Percentiles rank a stretch among this genome's conserved stretches.
Conservation (phyloP, 2,113 vertebrate genomes). For the Ammodytes marinus region DNA sequence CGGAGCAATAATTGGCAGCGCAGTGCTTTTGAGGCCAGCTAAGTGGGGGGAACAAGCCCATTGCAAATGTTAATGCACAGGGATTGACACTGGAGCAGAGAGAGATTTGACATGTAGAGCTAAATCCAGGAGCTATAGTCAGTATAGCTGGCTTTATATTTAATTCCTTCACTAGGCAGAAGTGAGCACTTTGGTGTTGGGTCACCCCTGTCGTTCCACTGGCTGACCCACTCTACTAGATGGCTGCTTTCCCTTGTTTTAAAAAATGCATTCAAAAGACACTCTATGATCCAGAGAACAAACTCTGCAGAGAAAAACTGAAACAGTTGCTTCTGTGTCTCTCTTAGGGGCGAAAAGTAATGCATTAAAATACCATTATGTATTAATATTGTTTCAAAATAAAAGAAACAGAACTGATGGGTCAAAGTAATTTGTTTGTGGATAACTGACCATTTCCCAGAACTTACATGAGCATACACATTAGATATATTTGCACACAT, state of each 20-base stretch:
- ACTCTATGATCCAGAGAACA: conserved; percentile 18
- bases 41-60: conserved; percentile 45
- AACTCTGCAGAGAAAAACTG: conserved; percentile 1
- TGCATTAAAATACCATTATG: neutral
- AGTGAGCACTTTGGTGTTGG: conserved; percentile 66
- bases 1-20: conserved; percentile 56
- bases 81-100: conserved; percentile 49
- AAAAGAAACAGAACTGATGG: too few relatives aligned
- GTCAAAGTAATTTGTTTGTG: neutral
- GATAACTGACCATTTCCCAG: neutral
- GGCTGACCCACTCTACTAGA: conserved; percentile 31
- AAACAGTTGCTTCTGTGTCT: neutral
- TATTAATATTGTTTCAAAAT: neutral
- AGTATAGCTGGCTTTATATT: conserved; percentile 68
- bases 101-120: conserved; percentile 64
- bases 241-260: conserved; percentile 37
- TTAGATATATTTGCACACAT: neutral
- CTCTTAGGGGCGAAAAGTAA: neutral
- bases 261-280: conserved; percentile 34
- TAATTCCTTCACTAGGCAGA: conserved; percentile 60
- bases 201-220: conserved; percentile 29
- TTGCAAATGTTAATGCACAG: conserved; percentile 47
- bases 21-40: conserved; percentile 54
- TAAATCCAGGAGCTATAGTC: conserved; percentile 65
- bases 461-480: neutral